phyloP scores from a whole-genome alignment of 2,888 invertebrate genomes.

The Gnatocerus cornutus region DNA sequence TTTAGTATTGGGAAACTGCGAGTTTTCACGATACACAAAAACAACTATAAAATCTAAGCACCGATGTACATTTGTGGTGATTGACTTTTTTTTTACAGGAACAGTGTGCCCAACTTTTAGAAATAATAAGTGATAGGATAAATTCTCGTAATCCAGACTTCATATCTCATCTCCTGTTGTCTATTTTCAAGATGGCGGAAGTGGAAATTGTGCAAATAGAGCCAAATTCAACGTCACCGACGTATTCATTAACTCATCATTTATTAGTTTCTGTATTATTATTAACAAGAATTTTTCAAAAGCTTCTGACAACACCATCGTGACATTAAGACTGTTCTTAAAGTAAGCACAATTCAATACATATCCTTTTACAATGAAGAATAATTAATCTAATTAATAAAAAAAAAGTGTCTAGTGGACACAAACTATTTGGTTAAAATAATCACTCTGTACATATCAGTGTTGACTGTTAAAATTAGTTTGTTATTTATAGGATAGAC shows the following conservation, averaged over 20 bases:
- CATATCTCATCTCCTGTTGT: conserved; percentile 88
- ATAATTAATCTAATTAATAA: conserved; percentile 56
- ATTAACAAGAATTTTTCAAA: conserved; percentile 58
- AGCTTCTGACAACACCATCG: conserved; percentile 59
- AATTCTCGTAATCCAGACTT: conserved; percentile 90
- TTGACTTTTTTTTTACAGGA: conserved; percentile 76
- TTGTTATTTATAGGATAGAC: conserved; percentile 64
- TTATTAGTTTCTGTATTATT: conserved; percentile 56
- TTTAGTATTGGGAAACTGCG: neutral
- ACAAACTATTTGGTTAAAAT: conserved; percentile 49
- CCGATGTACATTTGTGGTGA: neutral
- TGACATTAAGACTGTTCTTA: conserved; percentile 65
- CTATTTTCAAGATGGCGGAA: conserved; percentile 94
- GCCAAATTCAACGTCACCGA: conserved; percentile 71
- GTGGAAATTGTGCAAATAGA: conserved; percentile 90
- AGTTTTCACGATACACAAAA: neutral
- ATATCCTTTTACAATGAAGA: conserved; percentile 65
- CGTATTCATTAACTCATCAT: conserved; percentile 51
- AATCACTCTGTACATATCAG: conserved; percentile 69
- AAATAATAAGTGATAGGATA: conserved; percentile 87
- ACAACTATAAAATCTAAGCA: neutral
- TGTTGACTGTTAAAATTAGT: conserved; percentile 70
- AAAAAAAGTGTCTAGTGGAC: conserved; percentile 42
- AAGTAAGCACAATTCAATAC: conserved; percentile 64
- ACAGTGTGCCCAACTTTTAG: conserved; percentile 87